Evolutionary conservation across 2,113 vertebrate genomes (phyloP).

Genomic region (Campylorhamphus procurvoides): DNA sequence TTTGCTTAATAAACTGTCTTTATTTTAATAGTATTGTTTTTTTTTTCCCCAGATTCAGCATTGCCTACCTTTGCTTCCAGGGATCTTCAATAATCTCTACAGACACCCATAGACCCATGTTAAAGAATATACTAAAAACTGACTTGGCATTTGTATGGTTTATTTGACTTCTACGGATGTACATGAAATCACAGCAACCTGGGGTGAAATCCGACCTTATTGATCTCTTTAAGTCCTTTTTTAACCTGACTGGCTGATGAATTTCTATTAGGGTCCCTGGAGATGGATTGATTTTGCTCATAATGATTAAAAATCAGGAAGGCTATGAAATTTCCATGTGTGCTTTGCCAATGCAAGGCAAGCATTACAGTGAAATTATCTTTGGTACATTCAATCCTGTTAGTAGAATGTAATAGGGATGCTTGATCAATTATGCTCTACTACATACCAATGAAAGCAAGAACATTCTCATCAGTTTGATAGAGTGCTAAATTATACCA

Average conservation of each 20-base stretch:
- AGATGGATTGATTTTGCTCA: background rate
- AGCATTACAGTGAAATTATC: background rate
- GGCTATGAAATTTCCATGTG: background rate
- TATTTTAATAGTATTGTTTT: background rate
- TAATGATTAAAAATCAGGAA: conserved; percentile 12
- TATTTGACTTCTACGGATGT: background rate
- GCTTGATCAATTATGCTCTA: background rate
- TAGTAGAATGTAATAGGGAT: background rate
- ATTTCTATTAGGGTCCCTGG: background rate
- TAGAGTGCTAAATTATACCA: background rate
- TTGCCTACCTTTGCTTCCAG: background rate
- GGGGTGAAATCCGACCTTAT: background rate
- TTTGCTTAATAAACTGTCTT: background rate
- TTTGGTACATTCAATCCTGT: background rate
- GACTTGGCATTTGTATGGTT: background rate
- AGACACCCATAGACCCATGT: background rate
- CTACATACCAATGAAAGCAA: background rate
- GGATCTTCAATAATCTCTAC: background rate
- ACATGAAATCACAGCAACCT: background rate
- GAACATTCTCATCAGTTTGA: background rate
- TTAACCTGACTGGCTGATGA: background rate
- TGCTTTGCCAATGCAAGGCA: background rate
- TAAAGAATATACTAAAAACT: background rate
- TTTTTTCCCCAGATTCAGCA: background rate
- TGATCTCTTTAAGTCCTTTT: background rate